Evolutionary conservation across 1,140 invertebrate genomes (phyloP).

Genomic region (Eueides isabella): DNA sequence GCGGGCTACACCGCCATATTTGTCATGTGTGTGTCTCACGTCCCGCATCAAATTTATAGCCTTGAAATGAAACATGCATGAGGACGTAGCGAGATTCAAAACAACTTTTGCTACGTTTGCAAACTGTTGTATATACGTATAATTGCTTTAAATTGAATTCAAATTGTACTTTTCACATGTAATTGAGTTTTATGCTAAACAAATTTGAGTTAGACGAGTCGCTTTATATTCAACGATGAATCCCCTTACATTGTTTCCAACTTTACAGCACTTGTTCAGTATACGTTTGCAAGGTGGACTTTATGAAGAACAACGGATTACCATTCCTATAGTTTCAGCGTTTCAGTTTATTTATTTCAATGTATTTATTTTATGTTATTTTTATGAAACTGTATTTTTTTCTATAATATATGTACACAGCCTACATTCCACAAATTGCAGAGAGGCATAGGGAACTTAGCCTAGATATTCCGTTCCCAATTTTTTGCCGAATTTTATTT

Average conservation of each 20-base stretch:
- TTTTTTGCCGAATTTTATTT: too few relatives aligned
- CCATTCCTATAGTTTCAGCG: background rate
- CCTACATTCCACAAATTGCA: too few relatives aligned
- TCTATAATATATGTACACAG: too few relatives aligned
- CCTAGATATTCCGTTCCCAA: too few relatives aligned
- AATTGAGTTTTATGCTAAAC: conserved; percentile 38
- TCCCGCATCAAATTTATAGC: conserved; percentile 37
- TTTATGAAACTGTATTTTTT: background rate
- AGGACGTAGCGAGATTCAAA: conserved; percentile 23
- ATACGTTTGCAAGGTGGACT: background rate
- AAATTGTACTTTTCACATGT: conserved; percentile 33
- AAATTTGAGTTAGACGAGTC: conserved; percentile 28
- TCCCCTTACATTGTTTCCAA: conserved; percentile 30
- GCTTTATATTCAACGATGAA: conserved; percentile 27
- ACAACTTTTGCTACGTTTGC: conserved; percentile 27
- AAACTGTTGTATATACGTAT: conserved; percentile 21
- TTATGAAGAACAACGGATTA: conserved; percentile 6
- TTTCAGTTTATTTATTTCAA: background rate
- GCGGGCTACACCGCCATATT: conserved; percentile 22
- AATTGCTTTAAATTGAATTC: conserved; percentile 33
- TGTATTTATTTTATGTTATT: background rate
- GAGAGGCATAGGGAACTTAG: too few relatives aligned
- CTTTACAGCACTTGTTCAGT: conserved; percentile 24
- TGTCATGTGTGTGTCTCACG: conserved; percentile 33
- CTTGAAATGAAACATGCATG: conserved; percentile 40